phyloP scores from a whole-genome alignment of 2,888 invertebrate genomes.

The Drosophila lutescens region DNA sequence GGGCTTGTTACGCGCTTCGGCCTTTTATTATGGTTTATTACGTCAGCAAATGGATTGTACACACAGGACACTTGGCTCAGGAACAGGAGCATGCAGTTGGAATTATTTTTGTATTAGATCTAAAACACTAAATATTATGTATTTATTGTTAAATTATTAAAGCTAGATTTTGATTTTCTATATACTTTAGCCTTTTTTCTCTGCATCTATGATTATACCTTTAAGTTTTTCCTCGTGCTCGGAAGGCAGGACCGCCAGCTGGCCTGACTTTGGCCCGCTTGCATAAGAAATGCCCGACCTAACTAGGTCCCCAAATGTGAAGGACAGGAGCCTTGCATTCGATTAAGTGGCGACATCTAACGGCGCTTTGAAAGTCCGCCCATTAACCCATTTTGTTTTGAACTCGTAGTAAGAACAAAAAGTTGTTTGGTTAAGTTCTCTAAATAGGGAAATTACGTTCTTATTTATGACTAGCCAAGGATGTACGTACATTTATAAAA shows the following conservation, averaged over 20 bases:
- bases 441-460: too few species aligned
- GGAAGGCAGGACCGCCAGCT: conserved; percentile 35
- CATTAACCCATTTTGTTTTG: too few species aligned
- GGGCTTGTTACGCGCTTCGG: conserved; percentile 38
- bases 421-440: too few species aligned
- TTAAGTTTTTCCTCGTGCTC: not conserved
- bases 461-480: not conserved
- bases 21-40: conserved; percentile 69
- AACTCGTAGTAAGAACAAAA: too few species aligned
- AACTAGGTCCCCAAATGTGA: too few species aligned
- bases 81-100: not conserved
- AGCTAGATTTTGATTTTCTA: too few species aligned
- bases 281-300: conserved; percentile 53
- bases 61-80: not conserved
- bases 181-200: too few species aligned
- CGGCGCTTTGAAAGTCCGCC: not conserved
- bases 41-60: conserved; percentile 57
- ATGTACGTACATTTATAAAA: not conserved
- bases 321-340: too few species aligned
- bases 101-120: not conserved
- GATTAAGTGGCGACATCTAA: conserved; percentile 15
- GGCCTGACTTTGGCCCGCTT: conserved; percentile 73
- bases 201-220: not conserved
- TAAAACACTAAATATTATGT: too few species aligned
- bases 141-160: too few species aligned